These are phyloP conservation scores for Ptychochromis oligacanthus DNA, from an alignment of 2,113 vertebrate species.

Conservation along the genomic window DNA sequence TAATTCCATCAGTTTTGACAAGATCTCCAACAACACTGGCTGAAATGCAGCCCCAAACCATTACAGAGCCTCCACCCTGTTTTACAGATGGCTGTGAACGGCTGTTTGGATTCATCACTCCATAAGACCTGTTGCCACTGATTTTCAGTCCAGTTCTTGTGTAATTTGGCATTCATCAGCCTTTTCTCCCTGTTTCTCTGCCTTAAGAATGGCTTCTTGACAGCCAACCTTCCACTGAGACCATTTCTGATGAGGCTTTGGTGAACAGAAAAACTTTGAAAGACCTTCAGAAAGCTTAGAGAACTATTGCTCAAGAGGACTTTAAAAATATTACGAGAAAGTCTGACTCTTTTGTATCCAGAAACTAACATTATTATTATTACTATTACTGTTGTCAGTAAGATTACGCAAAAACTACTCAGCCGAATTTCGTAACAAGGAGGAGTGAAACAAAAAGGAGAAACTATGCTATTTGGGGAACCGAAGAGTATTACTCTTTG, in stretches of 20 bases:
- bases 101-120: neutral
- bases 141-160: neutral
- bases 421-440: neutral
- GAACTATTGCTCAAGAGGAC: too few relatives aligned
- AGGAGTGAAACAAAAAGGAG: neutral
- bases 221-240: neutral
- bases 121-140: neutral
- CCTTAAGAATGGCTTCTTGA: neutral
- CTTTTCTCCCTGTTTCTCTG: neutral
- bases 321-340: too few relatives aligned
- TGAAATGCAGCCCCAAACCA: neutral
- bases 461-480: too few relatives aligned
- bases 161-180: accelerated
- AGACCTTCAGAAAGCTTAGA: too few relatives aligned
- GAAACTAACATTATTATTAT: too few relatives aligned
- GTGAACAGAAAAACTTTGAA: neutral
- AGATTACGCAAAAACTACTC: neutral
- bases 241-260: neutral
- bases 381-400: neutral
- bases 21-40: neutral
- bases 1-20: neutral
- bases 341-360: accelerated
- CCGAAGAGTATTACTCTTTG: too few relatives aligned
- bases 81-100: neutral
- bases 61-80: neutral